A percentile compares a stretch with the other conserved stretches of the same genome.
Evolutionary conservation across 2,797 vertebrate genomes (phyloP).

Genomic region (Coreius guichenoti): DNA sequence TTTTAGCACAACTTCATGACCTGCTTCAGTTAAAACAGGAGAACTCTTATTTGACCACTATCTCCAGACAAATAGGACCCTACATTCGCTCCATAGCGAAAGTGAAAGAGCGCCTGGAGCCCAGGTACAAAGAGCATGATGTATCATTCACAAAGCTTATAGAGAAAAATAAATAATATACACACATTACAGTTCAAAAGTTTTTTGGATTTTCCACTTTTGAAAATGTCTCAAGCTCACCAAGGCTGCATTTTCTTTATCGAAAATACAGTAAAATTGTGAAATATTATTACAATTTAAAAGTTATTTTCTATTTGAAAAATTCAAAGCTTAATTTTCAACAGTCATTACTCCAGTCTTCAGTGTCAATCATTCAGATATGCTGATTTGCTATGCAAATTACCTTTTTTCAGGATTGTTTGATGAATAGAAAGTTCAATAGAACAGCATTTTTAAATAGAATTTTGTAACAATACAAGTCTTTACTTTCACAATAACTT

Average conservation of each 20-base stretch:
- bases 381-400: neutral
- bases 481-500: too few species aligned
- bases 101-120: conserved; percentile 85
- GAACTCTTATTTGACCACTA: conserved; percentile 82
- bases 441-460: neutral
- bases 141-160: neutral
- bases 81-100: conserved; percentile 85
- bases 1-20: conserved; percentile 83
- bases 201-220: neutral
- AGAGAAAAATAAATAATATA: neutral
- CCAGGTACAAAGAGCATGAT: conserved; percentile 73
- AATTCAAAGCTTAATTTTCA: neutral
- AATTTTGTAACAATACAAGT: neutral
- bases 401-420: neutral
- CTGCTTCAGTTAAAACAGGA: conserved; percentile 84
- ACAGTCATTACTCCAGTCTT: neutral
- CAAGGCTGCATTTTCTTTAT: neutral
- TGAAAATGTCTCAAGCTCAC: neutral
- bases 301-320: neutral
- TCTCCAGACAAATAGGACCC: conserved; percentile 84
- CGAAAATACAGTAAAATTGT: neutral
- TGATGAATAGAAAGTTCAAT: neutral
- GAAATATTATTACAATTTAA: neutral
- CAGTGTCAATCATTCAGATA: neutral
- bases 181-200: neutral